These are phyloP conservation scores for Tadarida brasiliensis DNA, from an alignment of 2,797 vertebrate genomes.

Conservation along the genomic window DNA sequence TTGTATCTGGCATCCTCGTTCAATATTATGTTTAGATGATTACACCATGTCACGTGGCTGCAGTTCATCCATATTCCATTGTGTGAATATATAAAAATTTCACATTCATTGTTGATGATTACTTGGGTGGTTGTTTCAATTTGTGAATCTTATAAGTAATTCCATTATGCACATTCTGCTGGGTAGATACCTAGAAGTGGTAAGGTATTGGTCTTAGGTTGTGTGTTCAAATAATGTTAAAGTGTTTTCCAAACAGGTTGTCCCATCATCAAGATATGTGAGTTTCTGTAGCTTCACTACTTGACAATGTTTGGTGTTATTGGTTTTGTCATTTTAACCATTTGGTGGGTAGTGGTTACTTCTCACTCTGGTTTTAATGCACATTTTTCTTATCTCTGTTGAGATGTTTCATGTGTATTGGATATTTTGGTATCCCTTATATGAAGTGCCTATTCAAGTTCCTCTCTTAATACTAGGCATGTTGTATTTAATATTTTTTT, in stretches of 20 bases:
- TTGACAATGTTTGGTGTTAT: background rate
- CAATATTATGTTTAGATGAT: background rate
- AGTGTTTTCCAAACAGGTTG: background rate
- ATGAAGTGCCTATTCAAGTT: background rate
- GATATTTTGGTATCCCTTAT: background rate
- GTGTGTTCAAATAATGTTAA: background rate
- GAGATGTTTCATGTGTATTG: background rate
- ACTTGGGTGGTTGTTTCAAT: background rate
- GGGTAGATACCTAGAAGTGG: background rate
- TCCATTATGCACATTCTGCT: background rate
- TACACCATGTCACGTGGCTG: background rate
- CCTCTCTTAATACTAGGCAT: background rate
- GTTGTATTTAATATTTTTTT: background rate
- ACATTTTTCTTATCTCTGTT: background rate
- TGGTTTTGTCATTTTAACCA: background rate
- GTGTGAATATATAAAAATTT: background rate
- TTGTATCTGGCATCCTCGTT: background rate
- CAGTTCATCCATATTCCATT: background rate
- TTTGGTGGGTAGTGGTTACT: background rate
- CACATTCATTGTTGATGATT: background rate
- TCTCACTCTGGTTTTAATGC: background rate
- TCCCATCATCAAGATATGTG: background rate
- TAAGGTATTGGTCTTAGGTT: background rate
- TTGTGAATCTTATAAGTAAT: background rate
- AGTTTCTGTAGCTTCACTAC: background rate